A percentile compares a stretch with the other conserved stretches of the same genome.
Conservation (phyloP, 2,888 invertebrate genomes). For the Stegana nigrithorax region DNA sequence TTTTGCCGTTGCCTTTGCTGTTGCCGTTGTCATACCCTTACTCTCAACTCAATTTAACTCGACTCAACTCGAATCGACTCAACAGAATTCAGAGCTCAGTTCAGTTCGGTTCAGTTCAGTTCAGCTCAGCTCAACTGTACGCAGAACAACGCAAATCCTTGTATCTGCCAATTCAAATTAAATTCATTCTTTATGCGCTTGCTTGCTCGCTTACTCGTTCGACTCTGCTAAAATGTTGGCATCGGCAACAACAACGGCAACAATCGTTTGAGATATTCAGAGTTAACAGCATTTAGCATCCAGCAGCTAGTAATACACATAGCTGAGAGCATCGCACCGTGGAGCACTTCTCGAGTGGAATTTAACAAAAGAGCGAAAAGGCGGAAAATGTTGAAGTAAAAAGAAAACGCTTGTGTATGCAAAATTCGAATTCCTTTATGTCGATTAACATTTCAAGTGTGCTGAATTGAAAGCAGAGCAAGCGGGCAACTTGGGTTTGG, state of each 20-base stretch:
- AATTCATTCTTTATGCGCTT: constrained; percentile 10
- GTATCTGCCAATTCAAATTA: constrained; percentile 22
- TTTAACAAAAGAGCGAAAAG: constrained; percentile 21
- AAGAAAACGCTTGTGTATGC: constrained; percentile 20
- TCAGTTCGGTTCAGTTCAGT: neutral
- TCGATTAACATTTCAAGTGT: constrained; percentile 16
- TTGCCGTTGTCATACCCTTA: neutral
- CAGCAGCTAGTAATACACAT: no score
- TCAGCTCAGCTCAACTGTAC: neutral
- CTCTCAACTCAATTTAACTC: neutral
- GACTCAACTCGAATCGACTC: neutral
- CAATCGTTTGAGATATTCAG: neutral
- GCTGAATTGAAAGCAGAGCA: constrained; percentile 2
- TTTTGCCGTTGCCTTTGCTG: no score
- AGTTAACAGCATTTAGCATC: neutral
- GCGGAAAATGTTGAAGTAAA: constrained; percentile 17
- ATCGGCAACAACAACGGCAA: no score
- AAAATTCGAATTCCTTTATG: constrained; percentile 15
- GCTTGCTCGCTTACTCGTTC: neutral
- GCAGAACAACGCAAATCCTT: constrained; percentile 11
- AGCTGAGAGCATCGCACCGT: neutral
- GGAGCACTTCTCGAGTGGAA: constrained; percentile 17
- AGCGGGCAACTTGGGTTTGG: no score
- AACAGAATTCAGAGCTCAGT: neutral
- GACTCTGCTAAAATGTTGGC: neutral